phyloP scores from a whole-genome alignment of 2,888 invertebrate genomes.

The Lordiphosa fenestrarum region DNA sequence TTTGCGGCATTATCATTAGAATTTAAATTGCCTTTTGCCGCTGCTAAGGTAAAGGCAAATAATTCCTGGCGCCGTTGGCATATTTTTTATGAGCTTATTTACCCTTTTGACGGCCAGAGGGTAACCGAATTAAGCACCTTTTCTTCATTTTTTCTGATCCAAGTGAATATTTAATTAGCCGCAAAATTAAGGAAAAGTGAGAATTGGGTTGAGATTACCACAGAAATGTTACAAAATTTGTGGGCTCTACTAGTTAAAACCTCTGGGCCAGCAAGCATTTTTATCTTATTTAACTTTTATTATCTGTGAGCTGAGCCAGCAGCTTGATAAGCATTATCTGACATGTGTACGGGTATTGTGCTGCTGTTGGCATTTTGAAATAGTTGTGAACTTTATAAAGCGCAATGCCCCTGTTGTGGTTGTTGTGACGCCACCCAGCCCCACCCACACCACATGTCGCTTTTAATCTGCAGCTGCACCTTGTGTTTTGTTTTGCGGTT shows the following conservation, averaged over 20 bases:
- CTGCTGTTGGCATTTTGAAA: slow-evolving; percentile 48
- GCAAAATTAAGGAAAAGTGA: slow-evolving; percentile 42
- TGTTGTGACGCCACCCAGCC: slow-evolving; percentile 5
- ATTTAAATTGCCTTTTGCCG: slow-evolving; percentile 68
- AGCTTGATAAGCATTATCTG: slow-evolving; percentile 61
- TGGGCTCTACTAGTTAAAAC: slow-evolving; percentile 1
- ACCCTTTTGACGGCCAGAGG: slow-evolving; percentile 42
- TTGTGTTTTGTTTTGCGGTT: slow-evolving; percentile 34
- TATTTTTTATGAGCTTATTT: slow-evolving; percentile 69
- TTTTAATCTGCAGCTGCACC: slow-evolving; percentile 36
- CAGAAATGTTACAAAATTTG: slow-evolving; percentile 20
- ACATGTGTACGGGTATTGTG: slow-evolving; percentile 41
- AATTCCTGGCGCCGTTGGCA: slow-evolving; percentile 64
- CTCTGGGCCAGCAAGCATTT: slow-evolving; percentile 21
- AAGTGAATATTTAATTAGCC: slow-evolving; percentile 69
- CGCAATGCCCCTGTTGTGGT: slow-evolving; percentile 25
- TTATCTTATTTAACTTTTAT: slow-evolving; percentile 65
- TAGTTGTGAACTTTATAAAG: slow-evolving; percentile 61
- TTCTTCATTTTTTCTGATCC: slow-evolving; percentile 53
- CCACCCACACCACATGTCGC: slow-evolving; percentile 49
- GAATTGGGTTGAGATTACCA: slow-evolving; percentile 44
- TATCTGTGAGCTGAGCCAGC: slow-evolving; percentile 49
- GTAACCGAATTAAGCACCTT: slow-evolving; percentile 46
- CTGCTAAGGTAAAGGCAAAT: slow-evolving; percentile 55
- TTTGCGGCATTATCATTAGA: slow-evolving; percentile 71